Evolutionary conservation across 2,113 vertebrate genomes (phyloP).

Genomic region (Siphamia tubifer): DNA sequence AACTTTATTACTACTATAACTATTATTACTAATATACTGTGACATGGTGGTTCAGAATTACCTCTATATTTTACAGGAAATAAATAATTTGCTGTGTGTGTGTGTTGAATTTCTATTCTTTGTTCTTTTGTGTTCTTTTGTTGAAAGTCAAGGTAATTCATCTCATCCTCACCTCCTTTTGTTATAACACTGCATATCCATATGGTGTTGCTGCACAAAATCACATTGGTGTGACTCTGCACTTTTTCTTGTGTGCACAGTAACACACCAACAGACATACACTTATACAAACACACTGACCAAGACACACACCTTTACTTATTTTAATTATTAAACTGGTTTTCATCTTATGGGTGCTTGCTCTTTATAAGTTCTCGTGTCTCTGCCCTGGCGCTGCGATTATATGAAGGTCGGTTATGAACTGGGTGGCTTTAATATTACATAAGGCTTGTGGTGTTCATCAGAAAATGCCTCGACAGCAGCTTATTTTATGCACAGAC

Average conservation of each 20-base stretch:
- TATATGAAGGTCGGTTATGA: background rate
- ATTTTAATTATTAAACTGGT: conserved; percentile 38
- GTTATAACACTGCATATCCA: background rate
- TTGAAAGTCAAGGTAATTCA: no score
- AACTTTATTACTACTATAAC: no score
- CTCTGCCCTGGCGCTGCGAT: background rate
- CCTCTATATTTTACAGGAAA: no score
- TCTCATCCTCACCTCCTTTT: no score
- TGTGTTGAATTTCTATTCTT: no score
- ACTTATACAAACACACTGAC: background rate
- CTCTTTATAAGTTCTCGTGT: background rate
- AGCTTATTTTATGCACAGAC: background rate
- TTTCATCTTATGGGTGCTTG: conserved; percentile 13
- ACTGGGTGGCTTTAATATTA: conserved; percentile 12
- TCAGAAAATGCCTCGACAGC: conserved; percentile 1
- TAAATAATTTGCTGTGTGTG: no score
- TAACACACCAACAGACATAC: background rate
- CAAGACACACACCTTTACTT: background rate
- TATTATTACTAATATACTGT: no score
- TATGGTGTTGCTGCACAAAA: background rate
- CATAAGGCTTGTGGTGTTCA: background rate
- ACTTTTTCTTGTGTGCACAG: conserved; percentile 1
- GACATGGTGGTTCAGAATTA: no score
- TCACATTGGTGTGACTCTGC: conserved; percentile 19
- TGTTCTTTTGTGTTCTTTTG: no score